Evolutionary conservation across 2,888 invertebrate species (phyloP), one percentile per base, ranked within the genome.

Genomic region (Byasa hedistus): DNA sequence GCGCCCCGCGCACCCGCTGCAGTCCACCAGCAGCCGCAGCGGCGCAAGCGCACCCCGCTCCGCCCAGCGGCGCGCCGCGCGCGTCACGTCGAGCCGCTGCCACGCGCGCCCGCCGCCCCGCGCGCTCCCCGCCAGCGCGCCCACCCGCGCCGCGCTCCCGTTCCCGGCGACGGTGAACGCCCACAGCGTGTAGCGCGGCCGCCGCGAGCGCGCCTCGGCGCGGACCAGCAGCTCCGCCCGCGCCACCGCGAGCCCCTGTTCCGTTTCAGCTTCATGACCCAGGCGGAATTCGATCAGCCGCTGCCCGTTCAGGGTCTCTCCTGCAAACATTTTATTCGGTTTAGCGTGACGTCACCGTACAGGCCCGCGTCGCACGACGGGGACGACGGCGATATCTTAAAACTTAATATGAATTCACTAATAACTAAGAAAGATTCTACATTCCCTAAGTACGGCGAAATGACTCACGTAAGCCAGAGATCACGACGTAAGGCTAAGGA

Each of bases 31-130:
- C 66, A 98, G 92, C 64, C 95, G 94, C 74, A 98, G 92, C 73
- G 89, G 87, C 32, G 70, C 74, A 76, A 94, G 94, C 71, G 94
- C 89, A 73, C 86, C 88, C 22, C 68, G 74, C 52, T 91, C 82
- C 78, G 91, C 83, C 97, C 97, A 97, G 73, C 93, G 92, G 73
- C 94, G 94, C 68, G 96, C 96, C 60, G 95, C 95, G 69, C 92
- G 90, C 70, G 97, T 96, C 75, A 98, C 93, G 88, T 98, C 96
- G 75, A 98, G 93, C 76, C 96, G 96, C 85, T 96, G 96, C 98
- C 98, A 98, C 60, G 96, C 97, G 71, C 95, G 92, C 70, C 44
- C 57, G 4, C 52, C 66, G 44, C 66, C 62, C 1, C 70, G 57
- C 92, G 60, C 79, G 70, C 64, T 69, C 65, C 65, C 73, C 70